Percentiles rank a stretch among this genome's conserved stretches.
phyloP scores from a whole-genome alignment of 2,797 vertebrate genomes.

The Allobates femoralis region DNA sequence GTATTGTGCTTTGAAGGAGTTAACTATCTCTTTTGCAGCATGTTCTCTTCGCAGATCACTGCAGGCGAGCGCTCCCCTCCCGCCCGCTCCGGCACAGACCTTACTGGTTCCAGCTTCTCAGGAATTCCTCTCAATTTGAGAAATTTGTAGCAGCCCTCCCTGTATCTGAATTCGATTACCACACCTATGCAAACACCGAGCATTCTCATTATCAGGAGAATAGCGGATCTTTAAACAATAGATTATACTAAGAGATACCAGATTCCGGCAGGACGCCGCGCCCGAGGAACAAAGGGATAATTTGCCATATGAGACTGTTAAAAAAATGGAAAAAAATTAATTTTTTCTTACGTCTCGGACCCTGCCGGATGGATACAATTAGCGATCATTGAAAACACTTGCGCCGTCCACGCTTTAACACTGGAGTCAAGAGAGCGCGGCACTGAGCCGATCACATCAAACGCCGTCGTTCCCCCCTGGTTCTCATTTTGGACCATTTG shows the following conservation, averaged over 20 bases:
- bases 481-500: conserved; percentile 68
- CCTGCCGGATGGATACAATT: conserved; percentile 59
- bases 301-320: conserved; percentile 45
- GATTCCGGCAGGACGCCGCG: conserved; percentile 26
- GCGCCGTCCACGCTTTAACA: conserved; percentile 55
- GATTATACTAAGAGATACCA: conserved; percentile 60
- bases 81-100: background rate
- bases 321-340: background rate
- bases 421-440: conserved; percentile 4
- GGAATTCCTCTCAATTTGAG: conserved; percentile 14
- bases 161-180: conserved; percentile 48
- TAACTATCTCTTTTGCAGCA: background rate
- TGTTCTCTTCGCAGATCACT: background rate
- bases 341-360: background rate
- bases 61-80: background rate
- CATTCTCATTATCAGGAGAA: conserved; percentile 50
- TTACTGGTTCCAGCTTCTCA: conserved; percentile 1
- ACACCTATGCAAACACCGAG: conserved; percentile 47
- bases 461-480: conserved; percentile 58
- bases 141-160: conserved; percentile 56
- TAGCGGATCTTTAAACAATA: conserved; percentile 57
- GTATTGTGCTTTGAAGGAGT: background rate
- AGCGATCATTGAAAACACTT: conserved; percentile 65
- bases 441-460: conserved; percentile 35
- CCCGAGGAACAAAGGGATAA: conserved; percentile 47